Percentiles rank a stretch among this genome's conserved stretches.
Evolutionary conservation across 2,797 vertebrate genomes (phyloP).

Genomic region (Lutjanus argentimaculatus): DNA sequence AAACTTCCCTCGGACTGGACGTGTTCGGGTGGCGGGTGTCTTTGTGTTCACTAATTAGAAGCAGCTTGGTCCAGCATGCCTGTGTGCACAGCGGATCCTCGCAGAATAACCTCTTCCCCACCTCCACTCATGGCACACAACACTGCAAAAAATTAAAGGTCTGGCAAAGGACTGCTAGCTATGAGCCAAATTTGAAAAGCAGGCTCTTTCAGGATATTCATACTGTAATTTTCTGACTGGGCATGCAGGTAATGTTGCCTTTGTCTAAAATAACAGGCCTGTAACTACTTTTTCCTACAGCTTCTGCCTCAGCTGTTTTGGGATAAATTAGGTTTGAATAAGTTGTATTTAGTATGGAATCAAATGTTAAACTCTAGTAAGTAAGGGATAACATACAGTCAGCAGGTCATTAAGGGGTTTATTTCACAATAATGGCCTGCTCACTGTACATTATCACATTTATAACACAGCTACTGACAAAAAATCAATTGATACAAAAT

Average conservation of each 20-base stretch:
- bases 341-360: neutral
- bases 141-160: conserved; percentile 40
- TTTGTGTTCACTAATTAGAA: conserved; percentile 77
- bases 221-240: conserved; percentile 25
- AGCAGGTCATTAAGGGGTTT: too few relatives aligned
- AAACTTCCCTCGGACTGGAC: conserved; percentile 54
- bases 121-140: conserved; percentile 31
- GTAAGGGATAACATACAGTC: too few relatives aligned
- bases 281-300: neutral
- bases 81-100: conserved; percentile 50
- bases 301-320: neutral
- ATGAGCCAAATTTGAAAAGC: conserved; percentile 35
- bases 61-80: conserved; percentile 63
- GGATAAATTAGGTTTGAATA: neutral
- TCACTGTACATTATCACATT: too few relatives aligned
- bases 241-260: conserved; percentile 38
- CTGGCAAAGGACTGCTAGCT: conserved; percentile 21
- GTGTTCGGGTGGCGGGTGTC: conserved; percentile 57
- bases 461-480: too few relatives aligned
- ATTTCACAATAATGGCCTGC: too few relatives aligned
- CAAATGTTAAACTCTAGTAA: neutral
- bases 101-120: conserved; percentile 40
- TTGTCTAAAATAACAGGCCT: neutral
- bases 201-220: conserved; percentile 38
- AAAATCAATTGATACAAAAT: too few relatives aligned